A percentile compares a stretch with the other conserved stretches of the same genome.
Evolutionary conservation across 1,140 invertebrate species (phyloP).

Genomic region (Chymomyza costata): DNA sequence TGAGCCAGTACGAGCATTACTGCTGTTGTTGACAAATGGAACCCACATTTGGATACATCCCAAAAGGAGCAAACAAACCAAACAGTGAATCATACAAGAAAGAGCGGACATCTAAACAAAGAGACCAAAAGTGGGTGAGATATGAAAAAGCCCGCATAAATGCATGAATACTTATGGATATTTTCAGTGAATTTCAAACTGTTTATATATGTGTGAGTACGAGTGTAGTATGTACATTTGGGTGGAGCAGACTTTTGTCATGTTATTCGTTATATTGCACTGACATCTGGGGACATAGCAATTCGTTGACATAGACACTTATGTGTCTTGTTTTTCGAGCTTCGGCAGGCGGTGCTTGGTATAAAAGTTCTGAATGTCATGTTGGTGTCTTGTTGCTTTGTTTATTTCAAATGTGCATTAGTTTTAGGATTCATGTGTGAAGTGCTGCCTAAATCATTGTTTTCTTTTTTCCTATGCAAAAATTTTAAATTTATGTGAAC

Average conservation of each 20-base stretch:
- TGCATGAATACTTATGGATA: conserved; percentile 63
- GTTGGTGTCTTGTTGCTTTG: conserved; percentile 18
- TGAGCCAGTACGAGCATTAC: neutral
- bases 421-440: too few species aligned
- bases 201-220: conserved; percentile 22
- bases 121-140: conserved; percentile 1
- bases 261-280: conserved; percentile 61
- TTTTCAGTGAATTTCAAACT: conserved; percentile 43
- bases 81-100: conserved; percentile 52
- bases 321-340: conserved; percentile 33
- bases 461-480: too few species aligned
- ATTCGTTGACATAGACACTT: conserved; percentile 48
- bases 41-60: conserved; percentile 49
- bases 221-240: conserved; percentile 21
- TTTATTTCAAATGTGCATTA: conserved; percentile 41
- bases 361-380: too few species aligned
- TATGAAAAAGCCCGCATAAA: conserved; percentile 34
- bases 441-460: too few species aligned
- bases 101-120: conserved; percentile 37
- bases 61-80: conserved; percentile 23
- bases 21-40: conserved; percentile 57
- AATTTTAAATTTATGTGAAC: too few species aligned
- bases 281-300: conserved; percentile 59
- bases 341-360: conserved; percentile 10
- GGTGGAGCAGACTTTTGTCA: conserved; percentile 27